Base-by-base conservation (phyloP, 2,888 invertebrate genomes). In the Dioctria rufipes region DNA sequence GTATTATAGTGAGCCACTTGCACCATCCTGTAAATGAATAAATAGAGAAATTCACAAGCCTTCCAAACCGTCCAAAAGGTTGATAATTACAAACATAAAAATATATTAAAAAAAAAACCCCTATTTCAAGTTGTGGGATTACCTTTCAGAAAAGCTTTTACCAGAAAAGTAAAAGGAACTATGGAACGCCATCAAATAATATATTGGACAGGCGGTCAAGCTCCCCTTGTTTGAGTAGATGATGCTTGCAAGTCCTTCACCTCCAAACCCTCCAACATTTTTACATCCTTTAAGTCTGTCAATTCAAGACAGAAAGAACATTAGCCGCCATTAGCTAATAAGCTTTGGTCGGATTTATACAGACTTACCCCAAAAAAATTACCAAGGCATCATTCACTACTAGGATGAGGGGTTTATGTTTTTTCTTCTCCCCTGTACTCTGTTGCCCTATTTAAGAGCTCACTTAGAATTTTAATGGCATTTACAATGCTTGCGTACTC, bases 301-400 rank as follows among this genome's bases (percentile, higher is more conserved):
- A 25, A 25, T 25, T 51, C 51, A 69, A 51, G 69, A 37, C 51
- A 51, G 69, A 39, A 69, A 51, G 54, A 69, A 51, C 69, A 69
- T 69, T 69, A 49, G 51, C 69, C 37, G 69, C 69, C 69, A 69
- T 69, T 69, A 69, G 69, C 69, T 69, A 69, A 69, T 69, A 69
- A 51, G 69, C 69, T 69, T 69, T 69, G 11, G 69, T 69, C 9
- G 69, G 69, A 69, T 69, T 69, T 69, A 69, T 51, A 69, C 37
- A 69, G 25, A 49, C 69, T 49, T 51, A 69, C 46, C 51, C 69
- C 69, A 69, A 69, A 25, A 25, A 25, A 25, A 69, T 69, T 69
- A 69, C 69, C n/a, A 13, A 9, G 11, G 11, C 54, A n/a, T 54
- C 54, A 54, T 54, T n/a, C 54, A n/a, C 54, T 1, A 54, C 11